Evolutionary conservation across 2,888 invertebrate genomes (phyloP).

Genomic region (Ctena decussata): DNA sequence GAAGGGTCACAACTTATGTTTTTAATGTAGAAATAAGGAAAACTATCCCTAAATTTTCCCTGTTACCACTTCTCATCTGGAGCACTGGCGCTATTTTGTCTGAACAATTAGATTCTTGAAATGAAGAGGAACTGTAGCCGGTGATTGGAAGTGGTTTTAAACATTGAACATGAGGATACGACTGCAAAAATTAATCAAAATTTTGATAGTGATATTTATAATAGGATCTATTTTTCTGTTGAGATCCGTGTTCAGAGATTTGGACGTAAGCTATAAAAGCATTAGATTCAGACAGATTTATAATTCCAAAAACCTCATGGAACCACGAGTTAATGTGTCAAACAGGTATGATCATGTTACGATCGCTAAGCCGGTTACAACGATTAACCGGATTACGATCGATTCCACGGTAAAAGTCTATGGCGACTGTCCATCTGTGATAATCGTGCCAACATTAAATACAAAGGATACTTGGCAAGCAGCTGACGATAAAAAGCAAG

Average conservation of each 20-base stretch:
- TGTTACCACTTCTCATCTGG: no score
- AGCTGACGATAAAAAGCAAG: neutral
- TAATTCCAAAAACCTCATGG: neutral
- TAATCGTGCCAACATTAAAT: neutral
- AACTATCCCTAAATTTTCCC: no score
- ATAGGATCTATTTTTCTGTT: neutral
- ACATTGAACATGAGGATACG: neutral
- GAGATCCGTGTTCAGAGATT: neutral
- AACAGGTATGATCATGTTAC: neutral
- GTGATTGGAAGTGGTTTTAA: no score
- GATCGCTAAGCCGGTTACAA: neutral
- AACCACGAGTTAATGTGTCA: neutral
- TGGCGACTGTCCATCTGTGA: neutral
- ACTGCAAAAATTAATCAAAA: neutral
- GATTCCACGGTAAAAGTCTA: neutral
- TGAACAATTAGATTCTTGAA: no score
- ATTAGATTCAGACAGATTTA: neutral
- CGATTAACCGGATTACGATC: neutral
- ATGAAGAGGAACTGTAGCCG: no score
- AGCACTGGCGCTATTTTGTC: no score
- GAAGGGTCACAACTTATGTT: no score
- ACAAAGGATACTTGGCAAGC: neutral
- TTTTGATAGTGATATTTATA: neutral
- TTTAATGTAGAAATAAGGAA: no score
- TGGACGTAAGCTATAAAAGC: neutral